A percentile compares a stretch with the other conserved stretches of the same genome.
These are phyloP conservation scores for Limanda limanda DNA, from an alignment of 2,113 vertebrate species.

Conservation along the genomic window DNA sequence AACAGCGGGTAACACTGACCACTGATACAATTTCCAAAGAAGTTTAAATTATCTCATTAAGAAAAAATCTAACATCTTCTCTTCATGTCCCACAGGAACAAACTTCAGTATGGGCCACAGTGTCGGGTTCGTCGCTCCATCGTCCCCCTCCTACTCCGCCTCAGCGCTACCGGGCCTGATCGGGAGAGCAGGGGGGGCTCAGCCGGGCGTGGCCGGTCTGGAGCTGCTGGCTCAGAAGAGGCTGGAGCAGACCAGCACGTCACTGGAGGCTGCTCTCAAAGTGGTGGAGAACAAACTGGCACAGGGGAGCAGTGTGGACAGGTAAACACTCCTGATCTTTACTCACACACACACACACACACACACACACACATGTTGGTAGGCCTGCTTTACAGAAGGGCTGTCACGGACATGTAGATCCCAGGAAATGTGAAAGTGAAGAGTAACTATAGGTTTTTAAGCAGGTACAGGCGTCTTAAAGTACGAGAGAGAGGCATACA, in stretches of 20 bases:
- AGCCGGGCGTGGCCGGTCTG: constrained; percentile 30
- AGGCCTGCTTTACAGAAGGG: neutral
- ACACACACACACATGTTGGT: no score
- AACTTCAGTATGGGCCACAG: constrained; percentile 51
- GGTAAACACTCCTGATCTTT: constrained; percentile 69
- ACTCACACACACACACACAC: neutral
- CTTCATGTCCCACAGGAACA: constrained; percentile 27
- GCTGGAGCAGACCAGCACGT: constrained; percentile 89
- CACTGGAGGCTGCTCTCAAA: constrained; percentile 84
- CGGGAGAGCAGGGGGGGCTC: constrained; percentile 42
- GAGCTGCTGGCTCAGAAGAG: constrained; percentile 79
- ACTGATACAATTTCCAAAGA: no score
- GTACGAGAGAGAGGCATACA: no score
- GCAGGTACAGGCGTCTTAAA: neutral
- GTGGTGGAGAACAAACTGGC: constrained; percentile 87
- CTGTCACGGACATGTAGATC: no score
- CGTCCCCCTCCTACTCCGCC: constrained; percentile 35
- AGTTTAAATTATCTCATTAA: neutral
- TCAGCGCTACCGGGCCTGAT: constrained; percentile 20
- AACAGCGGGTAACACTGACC: constrained; percentile 48
- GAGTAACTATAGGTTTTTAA: neutral
- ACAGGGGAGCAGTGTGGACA: constrained; percentile 63
- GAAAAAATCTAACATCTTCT: neutral
- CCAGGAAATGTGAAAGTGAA: neutral
- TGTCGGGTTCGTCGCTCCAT: constrained; percentile 64